These are phyloP conservation scores for Bembecia ichneumoniformis DNA, from an alignment of 2,888 invertebrate species.

Conservation along the genomic window DNA sequence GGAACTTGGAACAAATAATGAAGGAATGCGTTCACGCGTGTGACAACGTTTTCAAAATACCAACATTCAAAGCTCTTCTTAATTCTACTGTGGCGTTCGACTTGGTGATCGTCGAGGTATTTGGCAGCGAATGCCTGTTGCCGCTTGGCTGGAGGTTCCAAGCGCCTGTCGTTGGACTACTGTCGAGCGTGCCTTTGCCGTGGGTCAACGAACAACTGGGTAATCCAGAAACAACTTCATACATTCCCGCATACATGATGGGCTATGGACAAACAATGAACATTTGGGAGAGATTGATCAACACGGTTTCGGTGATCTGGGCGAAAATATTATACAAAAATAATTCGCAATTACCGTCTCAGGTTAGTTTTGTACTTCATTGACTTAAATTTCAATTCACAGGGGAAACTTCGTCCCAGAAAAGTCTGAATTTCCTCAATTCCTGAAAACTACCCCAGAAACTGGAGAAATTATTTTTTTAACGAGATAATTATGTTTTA, in stretches of 20 bases:
- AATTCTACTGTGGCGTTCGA: slow-evolving; percentile 49
- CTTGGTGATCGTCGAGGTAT: slow-evolving; percentile 62
- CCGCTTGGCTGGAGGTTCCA: slow-evolving; percentile 67
- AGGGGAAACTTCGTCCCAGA: too few relatives aligned
- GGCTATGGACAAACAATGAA: slow-evolving; percentile 63
- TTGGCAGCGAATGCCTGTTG: slow-evolving; percentile 72
- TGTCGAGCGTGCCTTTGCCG: slow-evolving; percentile 67
- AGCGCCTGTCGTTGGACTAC: slow-evolving; percentile 66
- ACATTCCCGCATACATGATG: slow-evolving; percentile 70
- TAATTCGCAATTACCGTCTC: slow-evolving; percentile 56
- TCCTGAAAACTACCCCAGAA: too few relatives aligned
- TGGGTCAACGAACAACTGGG: slow-evolving; percentile 72
- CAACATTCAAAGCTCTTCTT: slow-evolving; percentile 44
- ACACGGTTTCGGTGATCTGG: slow-evolving; percentile 49
- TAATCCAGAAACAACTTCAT: slow-evolving; percentile 70
- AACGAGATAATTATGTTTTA: slow-evolving; percentile 16
- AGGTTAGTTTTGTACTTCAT: slow-evolving; percentile 28
- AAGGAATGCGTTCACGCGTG: slow-evolving; percentile 61
- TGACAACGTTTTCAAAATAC: slow-evolving; percentile 48
- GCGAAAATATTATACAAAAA: slow-evolving; percentile 52
- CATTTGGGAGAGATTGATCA: slow-evolving; percentile 57
- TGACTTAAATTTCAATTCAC: neutral
- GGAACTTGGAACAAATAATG: slow-evolving; percentile 58
- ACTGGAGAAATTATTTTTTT: too few relatives aligned
- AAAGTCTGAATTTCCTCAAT: too few relatives aligned